Conservation (phyloP, 2,113 vertebrate genomes). For the Ariopsis seemanni region DNA sequence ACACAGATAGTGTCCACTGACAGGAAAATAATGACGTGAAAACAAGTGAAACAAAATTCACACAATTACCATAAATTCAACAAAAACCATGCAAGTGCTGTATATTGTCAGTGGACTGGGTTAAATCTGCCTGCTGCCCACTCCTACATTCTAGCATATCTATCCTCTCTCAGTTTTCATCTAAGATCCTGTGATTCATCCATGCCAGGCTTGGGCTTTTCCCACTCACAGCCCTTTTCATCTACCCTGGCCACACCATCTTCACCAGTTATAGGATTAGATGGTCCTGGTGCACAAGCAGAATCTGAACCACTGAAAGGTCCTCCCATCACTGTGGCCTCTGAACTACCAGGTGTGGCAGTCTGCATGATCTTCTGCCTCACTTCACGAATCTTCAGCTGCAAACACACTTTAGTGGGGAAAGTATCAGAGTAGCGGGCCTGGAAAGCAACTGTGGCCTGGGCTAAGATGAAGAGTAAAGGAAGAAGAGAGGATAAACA, state of each 20-base stretch:
- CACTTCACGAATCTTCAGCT: conserved; percentile 92
- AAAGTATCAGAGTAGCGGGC: conserved; percentile 87
- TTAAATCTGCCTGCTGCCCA: conserved; percentile 33
- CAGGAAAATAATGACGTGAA: conserved; percentile 43
- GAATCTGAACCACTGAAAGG: conserved; percentile 31
- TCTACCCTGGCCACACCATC: conserved; percentile 59
- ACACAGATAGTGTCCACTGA: conserved; percentile 38
- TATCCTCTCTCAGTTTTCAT: conserved; percentile 39
- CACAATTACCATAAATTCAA: conserved; percentile 40
- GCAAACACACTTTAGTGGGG: conserved; percentile 88
- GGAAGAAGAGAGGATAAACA: neutral
- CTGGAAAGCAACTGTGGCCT: conserved; percentile 90
- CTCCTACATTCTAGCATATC: conserved; percentile 10
- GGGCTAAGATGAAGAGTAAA: conserved; percentile 68
- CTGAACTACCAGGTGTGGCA: conserved; percentile 75
- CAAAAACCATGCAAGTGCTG: conserved; percentile 44
- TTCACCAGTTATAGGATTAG: conserved; percentile 58
- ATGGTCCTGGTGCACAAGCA: conserved; percentile 60
- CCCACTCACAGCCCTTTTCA: conserved; percentile 58
- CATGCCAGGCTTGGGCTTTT: conserved; percentile 66
- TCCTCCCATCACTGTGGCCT: conserved; percentile 54
- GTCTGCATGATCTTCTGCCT: conserved; percentile 97
- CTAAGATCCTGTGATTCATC: conserved; percentile 50
- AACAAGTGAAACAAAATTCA: conserved; percentile 44
- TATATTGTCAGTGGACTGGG: conserved; percentile 38